Base-by-base conservation (phyloP, 2,888 invertebrate species). In the Hyles lineata region DNA sequence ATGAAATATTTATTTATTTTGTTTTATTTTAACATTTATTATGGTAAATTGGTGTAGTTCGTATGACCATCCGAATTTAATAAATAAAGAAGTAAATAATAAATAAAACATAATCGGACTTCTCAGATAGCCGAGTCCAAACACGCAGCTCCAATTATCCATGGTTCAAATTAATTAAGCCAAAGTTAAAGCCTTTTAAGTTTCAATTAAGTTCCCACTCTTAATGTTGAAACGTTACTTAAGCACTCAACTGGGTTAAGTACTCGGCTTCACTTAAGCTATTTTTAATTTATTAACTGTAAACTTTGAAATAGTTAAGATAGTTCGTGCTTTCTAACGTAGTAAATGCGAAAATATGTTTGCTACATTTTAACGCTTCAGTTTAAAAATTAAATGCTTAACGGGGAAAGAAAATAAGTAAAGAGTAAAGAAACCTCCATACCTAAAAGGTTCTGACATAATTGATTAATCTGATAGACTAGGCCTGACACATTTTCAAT, bases 81-180 rank as follows among this genome's bases (percentile, higher is more conserved):
- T 29, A 29, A 29, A 29, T 29, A 29, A 29, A 29, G 3, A 5
- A 29, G 3, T 29, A 1, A 29, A 29, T 29, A 29, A 29, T 2
- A 61, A 17, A 4, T 25, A 25, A 23, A 19, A 61, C 17, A 19
- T 17, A 19, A n/a, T 21, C 63, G 19, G 43, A 63, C 21, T 9
- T 21, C 43, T 35, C 15, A 43, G 67, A 67, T 50, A 67, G 17
- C 19, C 23, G 15, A 61, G 29, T n/a, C 35, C 35, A 67, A 67
- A 67, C 43, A 67, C 67, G 23, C 78, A 73, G 75, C 74, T 72
- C 77, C 79, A 81, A 81, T 82, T 81, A 80, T 75, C 77, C 77
- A 74, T 76, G 74, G 72, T 77, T 77, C 76, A 76, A 82, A 83
- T 80, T 82, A 83, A 83, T 82, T 82, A 83, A 80, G 79, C 73